Evolutionary conservation across 2,888 invertebrate species (phyloP).

Genomic region (Idaea dimidiata): DNA sequence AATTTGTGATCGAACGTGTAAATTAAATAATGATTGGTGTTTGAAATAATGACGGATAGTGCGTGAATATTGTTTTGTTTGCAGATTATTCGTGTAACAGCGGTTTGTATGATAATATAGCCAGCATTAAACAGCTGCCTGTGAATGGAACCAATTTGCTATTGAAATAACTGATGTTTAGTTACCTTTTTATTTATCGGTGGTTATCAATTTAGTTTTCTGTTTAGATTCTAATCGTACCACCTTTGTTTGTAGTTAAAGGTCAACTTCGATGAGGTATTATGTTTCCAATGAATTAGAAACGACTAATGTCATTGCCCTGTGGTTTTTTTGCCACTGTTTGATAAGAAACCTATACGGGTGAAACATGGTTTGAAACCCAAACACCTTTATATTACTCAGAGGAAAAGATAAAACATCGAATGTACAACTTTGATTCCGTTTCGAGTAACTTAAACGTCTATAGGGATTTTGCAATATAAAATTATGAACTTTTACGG

Average conservation of each 20-base stretch:
- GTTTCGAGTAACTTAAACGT: too few species aligned
- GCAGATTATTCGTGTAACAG: conserved; percentile 43
- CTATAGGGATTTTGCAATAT: too few species aligned
- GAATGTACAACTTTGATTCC: too few species aligned
- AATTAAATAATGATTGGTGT: conserved; percentile 56
- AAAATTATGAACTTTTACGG: too few species aligned
- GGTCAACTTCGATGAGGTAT: conserved; percentile 30
- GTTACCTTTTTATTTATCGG: conserved; percentile 29
- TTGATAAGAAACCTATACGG: too few species aligned
- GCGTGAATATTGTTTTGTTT: conserved; percentile 49
- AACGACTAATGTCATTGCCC: not conserved
- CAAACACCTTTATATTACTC: too few species aligned
- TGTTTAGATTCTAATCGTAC: conserved; percentile 53
- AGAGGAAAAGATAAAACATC: too few species aligned
- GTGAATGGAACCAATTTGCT: conserved; percentile 30
- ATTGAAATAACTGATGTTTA: conserved; percentile 34
- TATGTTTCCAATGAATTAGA: not conserved
- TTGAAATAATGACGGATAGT: conserved; percentile 49
- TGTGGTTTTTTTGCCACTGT: not conserved
- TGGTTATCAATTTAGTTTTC: conserved; percentile 5
- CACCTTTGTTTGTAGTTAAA: conserved; percentile 41
- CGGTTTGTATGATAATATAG: conserved; percentile 33
- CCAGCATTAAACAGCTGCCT: conserved; percentile 45
- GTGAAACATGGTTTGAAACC: too few species aligned
- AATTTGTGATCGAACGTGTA: conserved; percentile 62